Conservation (phyloP, 2,113 vertebrate species). For the Oreocharis arfaki region DNA sequence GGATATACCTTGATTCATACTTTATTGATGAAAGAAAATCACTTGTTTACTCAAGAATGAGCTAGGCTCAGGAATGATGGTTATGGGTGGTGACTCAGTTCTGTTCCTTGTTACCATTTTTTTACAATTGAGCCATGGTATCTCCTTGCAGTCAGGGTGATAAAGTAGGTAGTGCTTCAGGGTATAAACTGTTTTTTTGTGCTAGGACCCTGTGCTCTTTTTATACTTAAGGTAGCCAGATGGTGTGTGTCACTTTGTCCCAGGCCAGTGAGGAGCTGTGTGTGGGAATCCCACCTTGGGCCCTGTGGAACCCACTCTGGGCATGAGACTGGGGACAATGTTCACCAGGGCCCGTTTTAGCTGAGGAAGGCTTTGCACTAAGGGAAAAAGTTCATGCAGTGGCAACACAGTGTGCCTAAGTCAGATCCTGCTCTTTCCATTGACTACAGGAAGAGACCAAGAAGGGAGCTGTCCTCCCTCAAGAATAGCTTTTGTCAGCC, state of each 20-base stretch:
- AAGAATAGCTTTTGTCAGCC: neutral
- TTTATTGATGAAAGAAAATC: neutral
- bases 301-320: neutral
- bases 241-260: neutral
- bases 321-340: neutral
- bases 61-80: neutral
- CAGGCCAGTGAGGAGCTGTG: accelerated
- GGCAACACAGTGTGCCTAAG: neutral
- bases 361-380: neutral
- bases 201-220: neutral
- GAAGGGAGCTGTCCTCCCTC: neutral
- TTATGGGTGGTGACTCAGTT: neutral
- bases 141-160: neutral
- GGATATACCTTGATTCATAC: neutral
- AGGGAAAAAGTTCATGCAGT: neutral
- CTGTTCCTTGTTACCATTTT: neutral
- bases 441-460: neutral
- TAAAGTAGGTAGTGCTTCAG: neutral
- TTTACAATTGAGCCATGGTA: neutral
- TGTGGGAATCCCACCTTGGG: neutral
- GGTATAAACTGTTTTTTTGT: neutral
- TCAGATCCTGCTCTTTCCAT: neutral
- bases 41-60: neutral
- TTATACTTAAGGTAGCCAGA: neutral
- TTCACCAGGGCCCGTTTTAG: neutral